Conservation (phyloP, 2,888 invertebrate species). For the Lamproptera curius region DNA sequence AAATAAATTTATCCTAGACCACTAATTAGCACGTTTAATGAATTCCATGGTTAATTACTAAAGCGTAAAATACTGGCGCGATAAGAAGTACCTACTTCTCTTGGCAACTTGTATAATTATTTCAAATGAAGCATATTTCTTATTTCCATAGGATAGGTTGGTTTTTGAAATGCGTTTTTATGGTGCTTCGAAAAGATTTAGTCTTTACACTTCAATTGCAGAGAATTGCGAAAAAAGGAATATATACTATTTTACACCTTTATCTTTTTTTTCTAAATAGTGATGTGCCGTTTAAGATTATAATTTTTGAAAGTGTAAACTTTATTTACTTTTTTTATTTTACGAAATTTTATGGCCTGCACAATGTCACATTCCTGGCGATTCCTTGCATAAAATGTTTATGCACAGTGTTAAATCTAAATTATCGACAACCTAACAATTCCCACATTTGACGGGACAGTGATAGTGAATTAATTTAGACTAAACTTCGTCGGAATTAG, state of each 20-base stretch:
- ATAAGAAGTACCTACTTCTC: slow-evolving; percentile 11
- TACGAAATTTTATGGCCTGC: too few species aligned
- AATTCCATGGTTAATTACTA: slow-evolving; percentile 18
- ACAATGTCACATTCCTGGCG: too few species aligned
- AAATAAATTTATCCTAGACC: slow-evolving; percentile 18
- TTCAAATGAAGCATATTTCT: slow-evolving; percentile 17
- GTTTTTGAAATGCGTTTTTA: slow-evolving; percentile 10
- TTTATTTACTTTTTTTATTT: too few species aligned
- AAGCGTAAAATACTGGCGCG: slow-evolving; percentile 19
- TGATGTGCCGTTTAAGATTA: slow-evolving; percentile 8
- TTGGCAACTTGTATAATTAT: slow-evolving; percentile 11
- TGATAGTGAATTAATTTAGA: slow-evolving; percentile 43
- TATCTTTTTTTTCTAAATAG: slow-evolving; percentile 6
- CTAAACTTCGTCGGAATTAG: slow-evolving; percentile 53
- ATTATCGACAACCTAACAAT: too few species aligned
- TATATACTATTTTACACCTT: slow-evolving; percentile 13
- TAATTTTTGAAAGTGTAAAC: too few species aligned
- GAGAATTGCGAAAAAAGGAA: slow-evolving; percentile 11
- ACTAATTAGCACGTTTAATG: slow-evolving; percentile 17
- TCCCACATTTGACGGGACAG: slow-evolving; percentile 25
- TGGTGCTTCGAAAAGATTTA: slow-evolving; percentile 8
- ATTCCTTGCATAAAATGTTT: too few species aligned
- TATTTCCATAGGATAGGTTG: slow-evolving; percentile 8
- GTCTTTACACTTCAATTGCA: slow-evolving; percentile 11
- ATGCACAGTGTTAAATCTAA: too few species aligned